Evolutionary conservation across 1,140 invertebrate species (phyloP), one percentile per base, ranked within the genome.

Genomic region (Liolophura sinensis): DNA sequence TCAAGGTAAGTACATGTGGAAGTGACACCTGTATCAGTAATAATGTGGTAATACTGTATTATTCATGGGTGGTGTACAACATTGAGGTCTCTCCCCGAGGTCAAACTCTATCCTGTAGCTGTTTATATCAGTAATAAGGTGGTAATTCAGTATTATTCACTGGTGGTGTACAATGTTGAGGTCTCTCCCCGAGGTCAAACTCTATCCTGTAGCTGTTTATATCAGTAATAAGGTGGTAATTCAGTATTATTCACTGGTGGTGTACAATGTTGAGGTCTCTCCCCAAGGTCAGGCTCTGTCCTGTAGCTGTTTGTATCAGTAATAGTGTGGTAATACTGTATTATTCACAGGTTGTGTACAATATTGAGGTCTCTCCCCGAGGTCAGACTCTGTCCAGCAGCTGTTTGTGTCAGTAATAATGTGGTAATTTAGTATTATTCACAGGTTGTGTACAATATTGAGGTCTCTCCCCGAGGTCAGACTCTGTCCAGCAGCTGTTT

Each of bases 81-180:
- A 74, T 85, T 12, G 71, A 77, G 14, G 75, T 83, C 4, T 61
- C 65, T 14, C 69, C 77, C 14, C 73, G 72, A 60, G 65, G 75
- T n/a, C 74, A 81, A 16, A 48, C 48, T 24, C 73, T 85, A 31
- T 72, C 64, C 18, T 85, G 82, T 71, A 66, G 66, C n/a, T 86
- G 85, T 73, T 58, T 69, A 48, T 60, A n/a, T 60, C 6, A n/a
- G 18, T 54, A 52, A 7, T 52, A 54, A 12, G 62, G 25, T 46
- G 18, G 60, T 31, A 24, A 51, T 15, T 50, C 3, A 60, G 15
- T 64, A 1, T 67, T 58, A 60, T 68, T 22, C 52, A 0, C 68
- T 84, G 84, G 74, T 84, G 51, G 73, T 69, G 12, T 85, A 85
- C 74, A 76, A 71, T 49, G 75, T 85, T 12, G 71, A 77, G 14